These are phyloP conservation scores for Cetoscarus ocellatus DNA, from an alignment of 2,797 vertebrate species.

Conservation along the genomic window DNA sequence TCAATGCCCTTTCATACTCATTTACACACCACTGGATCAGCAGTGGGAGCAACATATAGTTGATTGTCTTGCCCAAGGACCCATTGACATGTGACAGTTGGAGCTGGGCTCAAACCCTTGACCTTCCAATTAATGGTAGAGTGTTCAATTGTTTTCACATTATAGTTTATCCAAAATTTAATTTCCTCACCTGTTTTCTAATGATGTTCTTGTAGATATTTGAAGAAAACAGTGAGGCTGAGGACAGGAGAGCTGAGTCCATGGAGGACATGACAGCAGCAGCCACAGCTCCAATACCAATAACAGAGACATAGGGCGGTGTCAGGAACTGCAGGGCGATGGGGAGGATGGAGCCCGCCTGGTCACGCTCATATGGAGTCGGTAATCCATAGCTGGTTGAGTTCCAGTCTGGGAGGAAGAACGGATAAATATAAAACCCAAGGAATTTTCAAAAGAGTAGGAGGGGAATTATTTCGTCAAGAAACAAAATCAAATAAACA, in stretches of 20 bases:
- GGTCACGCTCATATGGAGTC: constrained; percentile 61
- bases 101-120: too few relatives aligned
- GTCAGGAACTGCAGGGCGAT: constrained; percentile 72
- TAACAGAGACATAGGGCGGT: constrained; percentile 65
- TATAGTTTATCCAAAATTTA: too few relatives aligned
- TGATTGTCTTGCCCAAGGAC: too few relatives aligned
- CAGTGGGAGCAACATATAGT: too few relatives aligned
- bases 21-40: too few relatives aligned
- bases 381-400: constrained; percentile 68
- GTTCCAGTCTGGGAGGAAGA: constrained; percentile 74
- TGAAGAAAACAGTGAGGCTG: constrained; percentile 78
- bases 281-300: constrained; percentile 77
- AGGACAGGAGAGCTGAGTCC: constrained; percentile 83
- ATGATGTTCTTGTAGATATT: constrained; percentile 81
- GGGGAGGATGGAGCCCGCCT: constrained; percentile 75
- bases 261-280: constrained; percentile 83
- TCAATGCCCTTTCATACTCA: too few relatives aligned
- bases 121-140: too few relatives aligned
- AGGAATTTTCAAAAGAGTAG: not conserved
- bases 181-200: constrained; percentile 62
- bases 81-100: too few relatives aligned
- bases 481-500: not conserved
- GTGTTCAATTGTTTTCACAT: too few relatives aligned
- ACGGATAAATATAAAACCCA: not conserved
- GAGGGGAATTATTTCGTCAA: not conserved